These are phyloP conservation scores for Catonia carolina DNA, from an alignment of 2,888 invertebrate species.

Conservation along the genomic window DNA sequence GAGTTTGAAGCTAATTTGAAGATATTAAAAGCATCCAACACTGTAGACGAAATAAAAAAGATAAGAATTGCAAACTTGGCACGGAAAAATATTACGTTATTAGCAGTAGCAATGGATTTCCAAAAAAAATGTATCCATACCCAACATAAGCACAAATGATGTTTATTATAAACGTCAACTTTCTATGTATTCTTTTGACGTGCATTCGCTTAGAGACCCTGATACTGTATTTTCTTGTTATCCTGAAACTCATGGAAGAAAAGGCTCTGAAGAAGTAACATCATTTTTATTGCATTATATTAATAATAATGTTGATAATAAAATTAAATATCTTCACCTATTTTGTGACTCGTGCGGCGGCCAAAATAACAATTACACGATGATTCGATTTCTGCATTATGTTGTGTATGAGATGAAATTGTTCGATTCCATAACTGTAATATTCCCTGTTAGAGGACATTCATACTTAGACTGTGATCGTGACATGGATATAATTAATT, in stretches of 20 bases:
- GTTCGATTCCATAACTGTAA: slow-evolving; percentile 15
- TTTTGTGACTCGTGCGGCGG: slow-evolving; percentile 1
- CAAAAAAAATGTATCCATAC: slow-evolving; percentile 14
- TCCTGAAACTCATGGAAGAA: neutral
- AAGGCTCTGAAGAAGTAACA: neutral
- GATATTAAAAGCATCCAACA: slow-evolving; percentile 12
- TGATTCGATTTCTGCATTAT: slow-evolving; percentile 10
- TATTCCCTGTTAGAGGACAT: slow-evolving; percentile 11
- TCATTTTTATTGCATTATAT: neutral
- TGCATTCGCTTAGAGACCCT: neutral
- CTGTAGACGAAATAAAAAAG: slow-evolving; percentile 13
- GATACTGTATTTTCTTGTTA: neutral
- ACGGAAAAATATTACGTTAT: slow-evolving; percentile 10
- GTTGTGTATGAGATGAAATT: slow-evolving; percentile 8
- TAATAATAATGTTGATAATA: neutral
- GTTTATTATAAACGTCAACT: slow-evolving; percentile 12
- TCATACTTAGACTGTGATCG: slow-evolving; percentile 7
- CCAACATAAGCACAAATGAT: slow-evolving; percentile 17
- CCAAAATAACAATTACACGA: slow-evolving; percentile 16
- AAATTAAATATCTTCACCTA: neutral
- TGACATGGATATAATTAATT: slow-evolving; percentile 15
- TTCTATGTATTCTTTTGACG: slow-evolving; percentile 6
- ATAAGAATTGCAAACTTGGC: slow-evolving; percentile 1
- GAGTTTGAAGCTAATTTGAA: slow-evolving; percentile 9
- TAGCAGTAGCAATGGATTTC: slow-evolving; percentile 14